These are phyloP conservation scores for Strongylocentrotus purpuratus DNA, from an alignment of 35 echinoderm and acorn worm species.

Conservation along the genomic window DNA sequence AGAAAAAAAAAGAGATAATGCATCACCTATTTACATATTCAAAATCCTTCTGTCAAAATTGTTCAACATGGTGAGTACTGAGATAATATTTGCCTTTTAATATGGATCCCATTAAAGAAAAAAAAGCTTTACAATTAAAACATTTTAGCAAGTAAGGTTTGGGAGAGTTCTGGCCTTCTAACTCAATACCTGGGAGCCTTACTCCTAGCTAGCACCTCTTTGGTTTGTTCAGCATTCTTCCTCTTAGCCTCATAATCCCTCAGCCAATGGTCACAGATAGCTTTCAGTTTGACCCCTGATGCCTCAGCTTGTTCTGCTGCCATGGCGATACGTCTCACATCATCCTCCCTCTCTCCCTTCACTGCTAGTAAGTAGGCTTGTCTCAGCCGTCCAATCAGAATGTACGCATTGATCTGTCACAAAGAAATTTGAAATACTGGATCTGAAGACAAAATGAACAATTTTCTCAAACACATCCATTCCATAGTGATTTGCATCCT, in stretches of 20 bases:
- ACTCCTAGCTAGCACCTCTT: slow-evolving; percentile 54
- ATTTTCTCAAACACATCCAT: no score
- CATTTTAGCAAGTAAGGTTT: no score
- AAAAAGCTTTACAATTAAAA: no score
- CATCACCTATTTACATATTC: no score
- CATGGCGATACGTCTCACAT: slow-evolving; percentile 77
- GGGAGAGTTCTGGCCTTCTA: not conserved
- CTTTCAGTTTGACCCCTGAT: slow-evolving; percentile 71
- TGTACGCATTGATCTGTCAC: slow-evolving; percentile 89
- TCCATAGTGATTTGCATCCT: not conserved
- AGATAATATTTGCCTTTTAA: no score
- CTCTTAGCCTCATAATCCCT: slow-evolving; percentile 66
- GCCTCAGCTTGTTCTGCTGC: slow-evolving; percentile 73
- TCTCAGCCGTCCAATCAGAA: slow-evolving; percentile 87
- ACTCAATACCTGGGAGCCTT: not conserved
- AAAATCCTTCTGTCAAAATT: no score
- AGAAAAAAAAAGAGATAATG: no score
- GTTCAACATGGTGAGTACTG: no score
- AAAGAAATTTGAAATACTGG: not conserved
- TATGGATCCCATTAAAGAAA: no score
- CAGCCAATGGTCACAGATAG: slow-evolving; percentile 94
- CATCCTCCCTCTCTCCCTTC: slow-evolving; percentile 79
- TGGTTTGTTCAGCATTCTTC: slow-evolving; percentile 52
- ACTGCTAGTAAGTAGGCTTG: slow-evolving; percentile 92
- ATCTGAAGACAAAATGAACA: no score